These are phyloP conservation scores for Pachliopta kotzebuea DNA, from an alignment of 2,888 invertebrate genomes.

Conservation along the genomic window DNA sequence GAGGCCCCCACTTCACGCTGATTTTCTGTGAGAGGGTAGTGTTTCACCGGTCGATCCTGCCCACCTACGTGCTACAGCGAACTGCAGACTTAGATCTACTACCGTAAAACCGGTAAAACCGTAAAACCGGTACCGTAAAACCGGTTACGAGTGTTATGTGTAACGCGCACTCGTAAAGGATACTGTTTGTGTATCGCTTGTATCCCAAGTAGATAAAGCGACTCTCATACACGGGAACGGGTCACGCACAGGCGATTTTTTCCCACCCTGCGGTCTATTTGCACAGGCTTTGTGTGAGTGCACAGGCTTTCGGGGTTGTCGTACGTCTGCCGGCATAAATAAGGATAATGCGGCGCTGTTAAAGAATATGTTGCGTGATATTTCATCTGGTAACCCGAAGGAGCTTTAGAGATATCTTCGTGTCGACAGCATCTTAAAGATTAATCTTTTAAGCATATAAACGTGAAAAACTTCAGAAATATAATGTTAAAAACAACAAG, in stretches of 20 bases:
- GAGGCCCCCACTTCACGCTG: too few species aligned
- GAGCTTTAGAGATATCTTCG: background rate
- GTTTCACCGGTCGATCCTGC: too few species aligned
- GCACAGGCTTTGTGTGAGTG: constrained; percentile 21
- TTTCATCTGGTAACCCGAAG: background rate
- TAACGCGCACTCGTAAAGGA: constrained; percentile 44
- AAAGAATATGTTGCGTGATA: constrained; percentile 20
- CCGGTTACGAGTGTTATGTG: constrained; percentile 19
- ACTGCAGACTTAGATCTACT: too few species aligned
- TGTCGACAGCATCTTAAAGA: background rate
- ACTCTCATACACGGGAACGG: constrained; percentile 53
- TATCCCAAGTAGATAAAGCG: constrained; percentile 58
- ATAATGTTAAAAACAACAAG: too few species aligned
- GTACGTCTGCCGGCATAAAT: constrained; percentile 12
- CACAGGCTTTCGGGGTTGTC: constrained; percentile 10
- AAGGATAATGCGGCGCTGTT: constrained; percentile 24
- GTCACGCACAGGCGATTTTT: constrained; percentile 57
- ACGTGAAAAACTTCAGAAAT: too few species aligned
- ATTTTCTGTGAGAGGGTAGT: too few species aligned
- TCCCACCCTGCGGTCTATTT: constrained; percentile 13
- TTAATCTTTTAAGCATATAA: too few species aligned
- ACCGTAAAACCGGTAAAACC: too few species aligned
- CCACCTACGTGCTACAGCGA: too few species aligned
- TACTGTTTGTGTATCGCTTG: constrained; percentile 43
- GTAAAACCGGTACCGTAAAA: too few species aligned